Conservation (phyloP, 2,113 vertebrate genomes). For the Boleophthalmus pectinirostris region DNA sequence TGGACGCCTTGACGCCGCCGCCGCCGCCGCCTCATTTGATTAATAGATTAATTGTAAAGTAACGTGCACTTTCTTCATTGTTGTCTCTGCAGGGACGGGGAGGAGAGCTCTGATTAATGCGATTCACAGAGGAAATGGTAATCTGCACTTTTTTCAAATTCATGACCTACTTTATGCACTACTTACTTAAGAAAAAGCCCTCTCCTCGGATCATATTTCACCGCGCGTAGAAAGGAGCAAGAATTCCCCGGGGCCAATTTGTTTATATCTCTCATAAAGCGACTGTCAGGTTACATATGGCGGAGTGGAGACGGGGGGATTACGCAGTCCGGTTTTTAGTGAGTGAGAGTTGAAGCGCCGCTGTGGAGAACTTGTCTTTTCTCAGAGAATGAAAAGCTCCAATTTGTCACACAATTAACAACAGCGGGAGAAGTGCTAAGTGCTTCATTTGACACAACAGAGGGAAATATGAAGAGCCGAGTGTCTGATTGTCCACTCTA, state of each 20-base stretch:
- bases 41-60: conserved; percentile 74
- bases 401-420: conserved; percentile 51
- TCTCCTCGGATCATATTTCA: conserved; percentile 45
- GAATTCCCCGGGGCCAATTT: conserved; percentile 56
- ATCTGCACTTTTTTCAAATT: conserved; percentile 71
- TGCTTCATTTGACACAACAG: background rate
- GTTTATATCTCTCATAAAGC: conserved; percentile 64
- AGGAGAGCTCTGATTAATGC: conserved; percentile 73
- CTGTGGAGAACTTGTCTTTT: conserved; percentile 7
- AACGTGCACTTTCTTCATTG: conserved; percentile 68
- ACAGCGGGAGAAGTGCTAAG: conserved; percentile 16
- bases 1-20: conserved; percentile 30
- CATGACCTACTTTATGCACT: conserved; percentile 76
- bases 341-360: conserved; percentile 22
- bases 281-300: conserved; percentile 59
- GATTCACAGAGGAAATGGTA: conserved; percentile 63
- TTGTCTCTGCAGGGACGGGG: conserved; percentile 71
- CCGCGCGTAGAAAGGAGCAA: conserved; percentile 34
- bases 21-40: conserved; percentile 71
- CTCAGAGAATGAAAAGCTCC: conserved; percentile 40
- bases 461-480: no score
- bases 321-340: conserved; percentile 41
- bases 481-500: no score
- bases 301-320: conserved; percentile 35
- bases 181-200: conserved; percentile 48